Evolutionary conservation across 2,888 invertebrate genomes (phyloP).

Genomic region (Capitulum mitella): DNA sequence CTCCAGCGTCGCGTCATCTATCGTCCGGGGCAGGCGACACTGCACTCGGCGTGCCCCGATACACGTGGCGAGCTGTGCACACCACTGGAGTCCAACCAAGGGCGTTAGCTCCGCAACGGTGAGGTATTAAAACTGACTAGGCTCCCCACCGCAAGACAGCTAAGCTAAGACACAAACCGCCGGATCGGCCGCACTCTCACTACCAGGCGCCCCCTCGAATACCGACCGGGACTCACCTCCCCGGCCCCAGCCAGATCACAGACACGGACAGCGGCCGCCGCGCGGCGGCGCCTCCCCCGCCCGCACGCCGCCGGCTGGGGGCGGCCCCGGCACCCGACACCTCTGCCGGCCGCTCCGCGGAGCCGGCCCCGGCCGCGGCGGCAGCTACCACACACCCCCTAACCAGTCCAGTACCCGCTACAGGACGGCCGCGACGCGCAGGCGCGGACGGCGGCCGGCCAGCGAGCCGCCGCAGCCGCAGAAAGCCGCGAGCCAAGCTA

Average conservation of each 20-base stretch:
- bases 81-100: not conserved
- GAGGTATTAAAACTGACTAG: slow-evolving; percentile 9
- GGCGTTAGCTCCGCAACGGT: not conserved
- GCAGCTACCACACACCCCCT: no score
- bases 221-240: no score
- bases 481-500: no score
- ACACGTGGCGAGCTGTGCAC: no score
- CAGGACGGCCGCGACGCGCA: no score
- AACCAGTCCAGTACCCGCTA: no score
- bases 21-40: not conserved
- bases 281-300: not conserved
- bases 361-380: not conserved
- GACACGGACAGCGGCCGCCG: no score
- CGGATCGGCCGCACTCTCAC: not conserved
- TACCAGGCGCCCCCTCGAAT: not conserved
- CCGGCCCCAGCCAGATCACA: no score
- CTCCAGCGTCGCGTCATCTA: not conserved
- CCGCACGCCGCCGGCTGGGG: not conserved
- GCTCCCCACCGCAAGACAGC: not conserved
- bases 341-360: not conserved
- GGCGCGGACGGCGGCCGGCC: no score
- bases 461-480: no score
- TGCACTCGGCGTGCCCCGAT: not conserved
- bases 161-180: not conserved
- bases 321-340: not conserved